Evolutionary conservation across 2,113 vertebrate genomes (phyloP), one percentile per base, ranked within the genome.

Genomic region (Maccullochella peelii): DNA sequence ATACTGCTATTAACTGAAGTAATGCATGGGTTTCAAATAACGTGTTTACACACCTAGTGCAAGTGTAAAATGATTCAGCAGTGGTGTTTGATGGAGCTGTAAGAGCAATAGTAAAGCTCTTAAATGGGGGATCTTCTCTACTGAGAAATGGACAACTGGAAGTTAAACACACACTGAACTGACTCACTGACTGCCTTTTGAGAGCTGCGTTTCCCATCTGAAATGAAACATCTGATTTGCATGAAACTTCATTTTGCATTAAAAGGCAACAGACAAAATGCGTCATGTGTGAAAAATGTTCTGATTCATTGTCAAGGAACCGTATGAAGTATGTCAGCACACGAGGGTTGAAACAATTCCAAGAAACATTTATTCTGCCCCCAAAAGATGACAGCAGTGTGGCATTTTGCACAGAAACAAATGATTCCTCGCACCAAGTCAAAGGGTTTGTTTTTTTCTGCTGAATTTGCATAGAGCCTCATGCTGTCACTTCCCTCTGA

Each of bases 401-500:
- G 73, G 75, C 80, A 14, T 83, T 72, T 85, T 67, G 75, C 75
- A 47, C 55, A 68, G 54, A 75, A 86, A 91, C 88, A 87, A 93
- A 87, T 57, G 58, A 81, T 83, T 84, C 72, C 54, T 54, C 18
- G 20, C 82, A 75, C 40, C 38, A 75, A 80, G 84, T 82, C 71
- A 83, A 67, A 83, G 65, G 49, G 0, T 73, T 55, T 38, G 66
- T 49, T 50, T 80, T 72, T 66, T 73, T 6, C n/a, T 79, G 80
- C 80, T 82, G 80, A 89, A 85, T 93, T 91, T 89, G 86, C 82
- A 83, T 80, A 55, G 50, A 70, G 65, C 55, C 62, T 74, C n/a
- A 8, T 62, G 62, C 84, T 84, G 91, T 91, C 80, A 33, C 86
- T 70, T 89, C 79, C 77, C 59, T 82, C 85, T 85, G 87, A 92